Evolutionary conservation across 2,113 vertebrate species (phyloP).

Genomic region (Aldabrachelys gigantea): DNA sequence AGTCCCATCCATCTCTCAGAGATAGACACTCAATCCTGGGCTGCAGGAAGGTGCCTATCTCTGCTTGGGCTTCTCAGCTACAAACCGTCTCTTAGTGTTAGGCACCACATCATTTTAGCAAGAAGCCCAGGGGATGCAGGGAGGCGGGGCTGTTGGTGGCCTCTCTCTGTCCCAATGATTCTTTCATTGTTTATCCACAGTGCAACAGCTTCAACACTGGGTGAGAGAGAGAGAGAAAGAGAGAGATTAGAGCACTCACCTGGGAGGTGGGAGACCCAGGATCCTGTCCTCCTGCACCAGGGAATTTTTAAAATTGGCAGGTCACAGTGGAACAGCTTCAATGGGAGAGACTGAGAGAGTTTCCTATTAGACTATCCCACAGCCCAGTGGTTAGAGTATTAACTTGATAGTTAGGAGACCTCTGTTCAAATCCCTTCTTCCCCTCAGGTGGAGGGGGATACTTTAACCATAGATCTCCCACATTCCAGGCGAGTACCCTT

Average conservation of each 20-base stretch:
- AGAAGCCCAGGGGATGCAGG: neutral
- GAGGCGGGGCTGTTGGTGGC: neutral
- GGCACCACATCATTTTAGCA: neutral
- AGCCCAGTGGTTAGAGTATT: neutral
- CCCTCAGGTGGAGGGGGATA: neutral
- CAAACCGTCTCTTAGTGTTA: neutral
- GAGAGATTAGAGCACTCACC: neutral
- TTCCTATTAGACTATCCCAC: no score
- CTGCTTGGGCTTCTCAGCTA: neutral
- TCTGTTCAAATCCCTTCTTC: no score
- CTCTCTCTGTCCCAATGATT: neutral
- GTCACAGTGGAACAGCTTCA: neutral
- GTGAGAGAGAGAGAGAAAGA: neutral
- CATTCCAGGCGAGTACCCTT: neutral
- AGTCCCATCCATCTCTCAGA: neutral
- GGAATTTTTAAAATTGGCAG: neutral
- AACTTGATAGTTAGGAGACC: neutral
- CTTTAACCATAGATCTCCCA: neutral
- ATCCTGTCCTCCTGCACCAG: neutral
- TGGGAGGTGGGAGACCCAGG: neutral
- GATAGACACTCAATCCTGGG: neutral
- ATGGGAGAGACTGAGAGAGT: neutral
- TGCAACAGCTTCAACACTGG: neutral
- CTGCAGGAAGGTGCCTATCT: neutral
- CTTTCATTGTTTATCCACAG: neutral